phyloP scores from a whole-genome alignment of 2,888 invertebrate species.

The Punctoribates punctum region DNA sequence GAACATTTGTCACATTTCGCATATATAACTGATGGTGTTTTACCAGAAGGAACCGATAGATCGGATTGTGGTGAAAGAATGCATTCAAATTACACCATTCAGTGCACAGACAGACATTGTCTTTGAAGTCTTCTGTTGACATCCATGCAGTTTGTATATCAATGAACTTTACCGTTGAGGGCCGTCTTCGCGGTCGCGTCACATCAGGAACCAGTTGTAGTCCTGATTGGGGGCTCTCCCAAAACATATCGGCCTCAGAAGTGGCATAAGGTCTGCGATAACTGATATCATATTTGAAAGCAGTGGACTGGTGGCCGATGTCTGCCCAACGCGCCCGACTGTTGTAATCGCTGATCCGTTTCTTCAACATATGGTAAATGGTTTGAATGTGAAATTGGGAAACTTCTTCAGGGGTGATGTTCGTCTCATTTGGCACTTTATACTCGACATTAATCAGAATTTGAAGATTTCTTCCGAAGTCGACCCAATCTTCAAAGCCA shows the following conservation, averaged over 20 bases:
- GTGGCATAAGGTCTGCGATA: no score
- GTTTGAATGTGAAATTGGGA: not conserved
- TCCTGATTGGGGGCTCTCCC: not conserved
- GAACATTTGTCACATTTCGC: not conserved
- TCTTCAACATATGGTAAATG: not conserved
- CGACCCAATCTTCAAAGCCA: not conserved
- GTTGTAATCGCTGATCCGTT: not conserved
- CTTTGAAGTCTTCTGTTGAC: not conserved
- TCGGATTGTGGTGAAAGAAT: constrained; percentile 30
- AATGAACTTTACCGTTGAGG: not conserved
- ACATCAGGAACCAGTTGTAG: no score
- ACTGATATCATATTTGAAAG: no score
- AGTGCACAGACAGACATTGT: not conserved
- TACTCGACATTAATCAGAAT: not conserved
- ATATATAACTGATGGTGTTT: not conserved
- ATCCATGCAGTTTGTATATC: not conserved
- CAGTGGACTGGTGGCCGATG: no score
- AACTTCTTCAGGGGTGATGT: not conserved
- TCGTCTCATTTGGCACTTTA: not conserved
- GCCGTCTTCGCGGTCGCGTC: no score
- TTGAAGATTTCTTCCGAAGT: not conserved
- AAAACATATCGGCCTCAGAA: not conserved
- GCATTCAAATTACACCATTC: constrained; percentile 21
- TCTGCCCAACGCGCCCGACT: no score
- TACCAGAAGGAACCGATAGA: constrained; percentile 10